Conservation (phyloP, 2,797 vertebrate species). For the Pangasius djambal region DNA sequence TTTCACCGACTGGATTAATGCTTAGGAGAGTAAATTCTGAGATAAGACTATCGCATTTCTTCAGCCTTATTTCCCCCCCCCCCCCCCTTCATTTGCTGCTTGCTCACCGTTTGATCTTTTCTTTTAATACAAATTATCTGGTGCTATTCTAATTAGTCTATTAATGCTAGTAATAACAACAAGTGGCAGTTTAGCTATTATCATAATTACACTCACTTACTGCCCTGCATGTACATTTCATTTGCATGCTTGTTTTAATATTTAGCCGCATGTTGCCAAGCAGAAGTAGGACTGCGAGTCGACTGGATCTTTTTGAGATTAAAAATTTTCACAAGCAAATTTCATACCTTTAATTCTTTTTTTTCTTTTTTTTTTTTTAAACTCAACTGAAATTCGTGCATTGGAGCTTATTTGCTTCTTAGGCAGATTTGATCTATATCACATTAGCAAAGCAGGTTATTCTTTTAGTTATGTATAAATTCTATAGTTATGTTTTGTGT, state of each 20-base stretch:
- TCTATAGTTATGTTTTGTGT: background rate
- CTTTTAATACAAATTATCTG: constrained; percentile 57
- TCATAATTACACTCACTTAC: constrained; percentile 77
- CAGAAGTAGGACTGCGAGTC: constrained; percentile 15
- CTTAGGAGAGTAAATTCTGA: constrained; percentile 50
- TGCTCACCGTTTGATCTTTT: constrained; percentile 61
- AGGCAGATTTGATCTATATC: background rate
- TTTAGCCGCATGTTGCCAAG: constrained; percentile 48
- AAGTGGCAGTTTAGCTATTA: constrained; percentile 78
- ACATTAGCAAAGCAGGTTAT: background rate
- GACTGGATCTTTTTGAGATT: background rate
- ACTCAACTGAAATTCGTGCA: background rate
- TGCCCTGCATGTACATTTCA: constrained; percentile 73
- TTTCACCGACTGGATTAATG: constrained; percentile 52
- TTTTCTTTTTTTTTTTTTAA: background rate
- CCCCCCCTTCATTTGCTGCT: constrained; percentile 37
- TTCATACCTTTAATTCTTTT: background rate
- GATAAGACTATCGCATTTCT: constrained; percentile 50
- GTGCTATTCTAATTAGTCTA: constrained; percentile 76
- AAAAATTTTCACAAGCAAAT: background rate
- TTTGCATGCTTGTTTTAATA: constrained; percentile 71
- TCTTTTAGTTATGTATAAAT: background rate
- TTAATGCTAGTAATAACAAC: constrained; percentile 73
- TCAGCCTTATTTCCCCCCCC: background rate
- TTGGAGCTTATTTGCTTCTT: background rate